These are phyloP conservation scores for Allygus modestus DNA, from an alignment of 2,888 invertebrate species.

Conservation along the genomic window DNA sequence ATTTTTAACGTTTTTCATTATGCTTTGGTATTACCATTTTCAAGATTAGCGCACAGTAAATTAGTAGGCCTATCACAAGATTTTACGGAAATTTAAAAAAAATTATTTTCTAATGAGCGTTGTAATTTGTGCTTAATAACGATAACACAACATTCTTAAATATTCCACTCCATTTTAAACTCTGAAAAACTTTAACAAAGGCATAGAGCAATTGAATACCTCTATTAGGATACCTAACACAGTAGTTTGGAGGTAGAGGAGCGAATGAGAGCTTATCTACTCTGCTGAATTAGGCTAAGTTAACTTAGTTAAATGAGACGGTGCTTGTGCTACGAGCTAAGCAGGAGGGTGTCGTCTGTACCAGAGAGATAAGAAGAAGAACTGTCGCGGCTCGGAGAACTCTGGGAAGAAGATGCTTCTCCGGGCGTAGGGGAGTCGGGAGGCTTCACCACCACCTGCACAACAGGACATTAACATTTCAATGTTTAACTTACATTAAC, in stretches of 20 bases:
- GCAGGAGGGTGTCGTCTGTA: conserved; percentile 56
- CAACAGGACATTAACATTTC: background rate
- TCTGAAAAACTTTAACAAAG: too few species aligned
- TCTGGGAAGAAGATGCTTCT: conserved; percentile 67
- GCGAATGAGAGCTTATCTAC: background rate
- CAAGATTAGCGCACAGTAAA: too few species aligned
- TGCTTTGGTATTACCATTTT: too few species aligned
- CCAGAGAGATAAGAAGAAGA: conserved; percentile 69
- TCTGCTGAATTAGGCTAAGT: background rate
- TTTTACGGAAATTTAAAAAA: too few species aligned
- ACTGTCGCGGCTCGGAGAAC: conserved; percentile 70
- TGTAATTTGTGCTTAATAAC: too few species aligned
- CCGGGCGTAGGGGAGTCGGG: conserved; percentile 66
- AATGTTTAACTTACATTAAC: too few species aligned
- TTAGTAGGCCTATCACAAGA: too few species aligned
- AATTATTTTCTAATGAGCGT: too few species aligned
- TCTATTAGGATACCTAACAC: background rate
- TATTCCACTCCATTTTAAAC: too few species aligned
- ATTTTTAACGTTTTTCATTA: too few species aligned
- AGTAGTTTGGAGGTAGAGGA: background rate
- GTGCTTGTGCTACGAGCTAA: conserved; percentile 58
- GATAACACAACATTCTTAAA: too few species aligned
- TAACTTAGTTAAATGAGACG: background rate
- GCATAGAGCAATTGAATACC: too few species aligned
- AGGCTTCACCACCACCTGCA: conserved; percentile 63